Percentiles rank a stretch among this genome's conserved stretches.
Evolutionary conservation across 2,113 vertebrate genomes (phyloP).

Genomic region (Vombatus ursinus): DNA sequence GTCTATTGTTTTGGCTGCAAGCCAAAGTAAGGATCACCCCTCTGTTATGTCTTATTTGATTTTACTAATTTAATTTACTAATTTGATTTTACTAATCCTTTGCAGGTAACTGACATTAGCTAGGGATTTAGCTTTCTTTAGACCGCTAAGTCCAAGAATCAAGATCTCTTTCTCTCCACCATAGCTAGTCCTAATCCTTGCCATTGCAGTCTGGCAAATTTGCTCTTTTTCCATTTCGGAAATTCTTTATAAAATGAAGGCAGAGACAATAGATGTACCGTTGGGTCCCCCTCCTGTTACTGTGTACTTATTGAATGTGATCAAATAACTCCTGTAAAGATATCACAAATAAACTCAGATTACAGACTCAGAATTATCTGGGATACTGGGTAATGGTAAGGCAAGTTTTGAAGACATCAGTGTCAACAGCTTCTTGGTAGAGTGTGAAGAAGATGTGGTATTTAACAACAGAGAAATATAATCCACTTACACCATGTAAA

Average conservation of each 20-base stretch:
- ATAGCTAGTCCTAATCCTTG: constrained; percentile 3
- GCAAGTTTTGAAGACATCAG: not conserved
- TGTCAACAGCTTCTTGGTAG: not conserved
- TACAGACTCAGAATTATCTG: not conserved
- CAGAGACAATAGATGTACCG: not conserved
- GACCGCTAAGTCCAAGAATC: not conserved
- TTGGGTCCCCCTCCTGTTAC: not conserved
- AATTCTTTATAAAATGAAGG: constrained; percentile 8
- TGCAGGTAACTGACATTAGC: not conserved
- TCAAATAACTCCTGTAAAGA: not conserved
- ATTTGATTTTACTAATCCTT: not conserved
- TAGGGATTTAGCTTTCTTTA: not conserved
- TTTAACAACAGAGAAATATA: not conserved
- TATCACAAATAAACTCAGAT: not conserved
- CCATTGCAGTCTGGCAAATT: not conserved
- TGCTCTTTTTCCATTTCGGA: not conserved
- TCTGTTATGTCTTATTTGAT: not conserved
- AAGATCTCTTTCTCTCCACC: not conserved
- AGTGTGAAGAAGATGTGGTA: not conserved
- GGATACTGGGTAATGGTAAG: not conserved
- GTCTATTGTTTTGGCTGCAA: not conserved
- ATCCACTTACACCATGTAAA: not conserved
- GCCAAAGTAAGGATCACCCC: not conserved
- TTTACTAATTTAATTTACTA: not conserved
- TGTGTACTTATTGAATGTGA: not conserved